phyloP scores from a whole-genome alignment of 2,888 invertebrate genomes.

The Drosophila birchii region DNA sequence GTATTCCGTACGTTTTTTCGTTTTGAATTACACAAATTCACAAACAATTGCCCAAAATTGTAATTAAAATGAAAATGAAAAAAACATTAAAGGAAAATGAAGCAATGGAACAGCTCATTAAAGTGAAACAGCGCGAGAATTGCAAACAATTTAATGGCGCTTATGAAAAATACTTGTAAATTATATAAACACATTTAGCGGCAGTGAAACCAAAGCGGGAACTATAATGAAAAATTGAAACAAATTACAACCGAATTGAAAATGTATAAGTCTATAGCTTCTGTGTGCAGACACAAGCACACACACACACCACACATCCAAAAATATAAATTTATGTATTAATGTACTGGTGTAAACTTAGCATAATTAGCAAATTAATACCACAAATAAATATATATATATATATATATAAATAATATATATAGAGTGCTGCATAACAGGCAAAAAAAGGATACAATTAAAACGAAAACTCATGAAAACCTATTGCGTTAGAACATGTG shows the following conservation, averaged over 20 bases:
- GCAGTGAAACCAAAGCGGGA: conserved; percentile 33
- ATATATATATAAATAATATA: conserved; percentile 54
- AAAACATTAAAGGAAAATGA: conserved; percentile 28
- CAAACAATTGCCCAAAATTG: conserved; percentile 65
- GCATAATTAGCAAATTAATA: conserved; percentile 64
- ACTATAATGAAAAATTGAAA: conserved; percentile 32
- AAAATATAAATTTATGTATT: conserved; percentile 56
- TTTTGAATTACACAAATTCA: conserved; percentile 65
- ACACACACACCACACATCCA: conserved; percentile 25
- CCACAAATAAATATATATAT: conserved; percentile 15
- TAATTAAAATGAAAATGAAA: conserved; percentile 72
- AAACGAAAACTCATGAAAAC: conserved; percentile 61
- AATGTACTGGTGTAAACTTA: conserved; percentile 73
- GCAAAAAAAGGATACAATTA: conserved; percentile 52
- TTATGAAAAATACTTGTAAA: conserved; percentile 67
- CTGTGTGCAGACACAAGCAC: conserved; percentile 17
- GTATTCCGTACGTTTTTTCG: conserved; percentile 34
- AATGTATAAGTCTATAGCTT: conserved; percentile 45
- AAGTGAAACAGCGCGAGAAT: conserved; percentile 64
- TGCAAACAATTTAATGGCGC: conserved; percentile 48
- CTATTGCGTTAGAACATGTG: conserved; percentile 68
- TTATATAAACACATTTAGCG: conserved; percentile 63
- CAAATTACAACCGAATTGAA: conserved; percentile 34
- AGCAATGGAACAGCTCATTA: conserved; percentile 63
- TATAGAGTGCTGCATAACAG: conserved; percentile 67